Conservation (phyloP, 2,888 invertebrate species). For the Eristalis tenax region DNA sequence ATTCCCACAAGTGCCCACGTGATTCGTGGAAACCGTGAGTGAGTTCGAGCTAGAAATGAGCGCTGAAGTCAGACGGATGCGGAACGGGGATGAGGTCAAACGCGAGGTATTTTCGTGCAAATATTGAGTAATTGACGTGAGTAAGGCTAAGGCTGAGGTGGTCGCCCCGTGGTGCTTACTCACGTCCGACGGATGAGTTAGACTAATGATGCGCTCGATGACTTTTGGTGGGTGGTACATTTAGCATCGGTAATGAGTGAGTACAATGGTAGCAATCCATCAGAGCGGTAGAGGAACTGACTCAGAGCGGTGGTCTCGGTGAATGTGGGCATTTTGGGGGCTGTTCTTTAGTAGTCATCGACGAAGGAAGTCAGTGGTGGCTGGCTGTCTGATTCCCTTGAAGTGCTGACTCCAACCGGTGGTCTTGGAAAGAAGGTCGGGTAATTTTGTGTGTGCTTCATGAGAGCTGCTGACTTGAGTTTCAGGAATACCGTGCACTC, state of each 20-base stretch:
- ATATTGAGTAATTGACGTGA: conserved; percentile 28
- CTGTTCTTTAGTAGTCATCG: background rate
- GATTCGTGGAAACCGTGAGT: conserved; percentile 28
- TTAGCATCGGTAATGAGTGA: background rate
- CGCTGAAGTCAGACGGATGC: conserved; percentile 9
- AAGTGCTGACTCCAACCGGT: background rate
- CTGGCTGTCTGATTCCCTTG: background rate
- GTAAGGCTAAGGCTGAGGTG: background rate
- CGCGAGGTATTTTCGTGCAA: conserved; percentile 14
- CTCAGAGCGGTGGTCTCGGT: background rate
- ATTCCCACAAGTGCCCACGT: background rate
- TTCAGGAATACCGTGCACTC: too few relatives aligned
- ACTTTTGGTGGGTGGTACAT: background rate
- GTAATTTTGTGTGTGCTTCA: background rate
- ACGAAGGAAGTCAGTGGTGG: background rate
- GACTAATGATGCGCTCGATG: background rate
- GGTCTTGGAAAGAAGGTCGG: background rate
- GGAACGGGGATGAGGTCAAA: conserved; percentile 46
- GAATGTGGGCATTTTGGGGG: too few relatives aligned
- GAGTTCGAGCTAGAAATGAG: background rate
- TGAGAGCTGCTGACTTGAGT: too few relatives aligned
- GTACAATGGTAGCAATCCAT: too few relatives aligned
- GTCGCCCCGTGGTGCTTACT: conserved; percentile 7
- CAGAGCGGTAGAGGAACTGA: background rate
- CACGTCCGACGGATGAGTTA: conserved; percentile 7